Evolutionary conservation across 2,797 vertebrate species (phyloP).

Genomic region (Ctenosaura bakeri): DNA sequence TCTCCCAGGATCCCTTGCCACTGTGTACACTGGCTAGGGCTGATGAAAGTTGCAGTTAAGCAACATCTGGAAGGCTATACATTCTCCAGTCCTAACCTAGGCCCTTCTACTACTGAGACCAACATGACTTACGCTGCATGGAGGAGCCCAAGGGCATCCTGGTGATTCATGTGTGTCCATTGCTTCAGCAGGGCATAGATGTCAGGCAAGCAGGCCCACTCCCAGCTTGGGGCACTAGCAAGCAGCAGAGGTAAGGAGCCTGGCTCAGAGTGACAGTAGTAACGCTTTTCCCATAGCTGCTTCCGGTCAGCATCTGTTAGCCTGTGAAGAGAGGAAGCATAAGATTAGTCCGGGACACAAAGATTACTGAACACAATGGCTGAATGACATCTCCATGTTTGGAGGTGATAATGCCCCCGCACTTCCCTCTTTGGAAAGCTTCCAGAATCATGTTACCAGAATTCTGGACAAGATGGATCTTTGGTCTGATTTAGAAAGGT

Average conservation of each 20-base stretch:
- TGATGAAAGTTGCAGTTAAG: not conserved
- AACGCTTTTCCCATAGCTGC: slow-evolving; percentile 92
- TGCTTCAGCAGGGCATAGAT: slow-evolving; percentile 94
- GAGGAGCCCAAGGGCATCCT: slow-evolving; percentile 93
- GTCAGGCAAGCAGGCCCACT: slow-evolving; percentile 94
- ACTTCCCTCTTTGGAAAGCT: not conserved
- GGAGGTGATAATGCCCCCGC: not conserved
- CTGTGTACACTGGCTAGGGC: not conserved
- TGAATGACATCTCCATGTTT: not conserved
- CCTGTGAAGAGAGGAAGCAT: slow-evolving; percentile 74
- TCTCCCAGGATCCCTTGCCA: not conserved
- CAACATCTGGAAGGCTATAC: not conserved
- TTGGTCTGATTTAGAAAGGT: not conserved
- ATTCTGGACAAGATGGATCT: not conserved
- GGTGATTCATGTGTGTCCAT: slow-evolving; percentile 92
- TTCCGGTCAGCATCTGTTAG: slow-evolving; percentile 87
- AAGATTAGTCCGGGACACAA: not conserved
- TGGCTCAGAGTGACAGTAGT: slow-evolving; percentile 89
- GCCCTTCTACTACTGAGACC: not conserved
- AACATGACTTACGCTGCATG: slow-evolving; percentile 88
- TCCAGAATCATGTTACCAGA: not conserved
- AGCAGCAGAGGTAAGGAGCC: slow-evolving; percentile 91
- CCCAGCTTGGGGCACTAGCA: slow-evolving; percentile 94
- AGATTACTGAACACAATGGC: not conserved
- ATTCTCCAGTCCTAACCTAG: not conserved